Conservation (phyloP, 1,140 invertebrate species). For the Sitobion miscanthi region DNA sequence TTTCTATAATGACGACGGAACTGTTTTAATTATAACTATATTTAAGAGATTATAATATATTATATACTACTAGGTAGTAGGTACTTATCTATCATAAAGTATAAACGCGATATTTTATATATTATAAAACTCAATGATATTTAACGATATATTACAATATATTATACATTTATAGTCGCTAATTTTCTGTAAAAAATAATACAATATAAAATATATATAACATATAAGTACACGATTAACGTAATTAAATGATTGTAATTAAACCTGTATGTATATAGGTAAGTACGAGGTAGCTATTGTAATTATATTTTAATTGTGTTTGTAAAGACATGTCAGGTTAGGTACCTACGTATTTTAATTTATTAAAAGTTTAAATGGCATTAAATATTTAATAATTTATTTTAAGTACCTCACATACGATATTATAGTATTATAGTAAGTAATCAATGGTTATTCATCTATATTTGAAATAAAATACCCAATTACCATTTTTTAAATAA, state of each 20-base stretch:
- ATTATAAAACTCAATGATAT: background rate
- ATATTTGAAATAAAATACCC: background rate
- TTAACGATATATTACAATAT: background rate
- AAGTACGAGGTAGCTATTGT: background rate
- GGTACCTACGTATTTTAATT: background rate
- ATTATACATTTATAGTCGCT: background rate
- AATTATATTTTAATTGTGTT: background rate
- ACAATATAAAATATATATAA: background rate
- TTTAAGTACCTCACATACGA: background rate
- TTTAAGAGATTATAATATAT: no score
- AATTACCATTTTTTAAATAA: background rate
- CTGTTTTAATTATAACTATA: no score
- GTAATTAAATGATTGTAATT: background rate
- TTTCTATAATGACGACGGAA: background rate
- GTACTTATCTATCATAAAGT: no score
- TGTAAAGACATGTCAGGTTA: background rate
- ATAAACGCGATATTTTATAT: no score
- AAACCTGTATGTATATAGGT: background rate
- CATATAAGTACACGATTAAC: background rate
- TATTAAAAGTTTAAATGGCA: background rate
- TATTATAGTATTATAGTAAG: no score
- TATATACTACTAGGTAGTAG: no score
- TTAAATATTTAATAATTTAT: background rate
- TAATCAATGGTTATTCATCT: background rate
- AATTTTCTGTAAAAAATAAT: background rate